A percentile compares a stretch with the other conserved stretches of the same genome.
Conservation (phyloP, 1,140 invertebrate genomes). For the Schlechtendalia chinensis region DNA sequence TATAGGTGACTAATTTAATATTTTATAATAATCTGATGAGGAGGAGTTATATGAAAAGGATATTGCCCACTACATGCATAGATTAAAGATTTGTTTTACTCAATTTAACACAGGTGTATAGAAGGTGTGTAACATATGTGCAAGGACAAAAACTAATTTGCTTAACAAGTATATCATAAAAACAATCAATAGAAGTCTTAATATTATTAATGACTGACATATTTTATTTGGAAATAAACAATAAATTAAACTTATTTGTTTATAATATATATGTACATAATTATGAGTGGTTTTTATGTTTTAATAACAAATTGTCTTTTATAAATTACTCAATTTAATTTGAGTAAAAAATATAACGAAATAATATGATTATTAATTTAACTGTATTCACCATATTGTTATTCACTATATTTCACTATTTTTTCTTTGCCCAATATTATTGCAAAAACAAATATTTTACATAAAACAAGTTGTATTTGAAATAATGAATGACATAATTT, state of each 20-base stretch:
- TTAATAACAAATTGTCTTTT: background rate
- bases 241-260: background rate
- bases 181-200: background rate
- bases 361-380: background rate
- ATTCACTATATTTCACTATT: too few species aligned
- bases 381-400: too few species aligned
- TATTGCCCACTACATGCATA: conserved; percentile 13
- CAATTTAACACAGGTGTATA: conserved; percentile 14
- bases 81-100: conserved; percentile 40
- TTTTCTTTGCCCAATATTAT: too few species aligned
- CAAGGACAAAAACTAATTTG: conserved; percentile 45
- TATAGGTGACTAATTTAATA: background rate
- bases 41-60: conserved; percentile 35
- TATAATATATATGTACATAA: background rate
- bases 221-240: background rate
- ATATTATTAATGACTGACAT: background rate
- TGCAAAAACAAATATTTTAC: background rate
- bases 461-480: background rate
- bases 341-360: background rate
- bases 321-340: background rate
- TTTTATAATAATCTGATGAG: conserved; percentile 18
- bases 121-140: background rate
- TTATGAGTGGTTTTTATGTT: background rate
- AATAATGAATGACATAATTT: background rate
- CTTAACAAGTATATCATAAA: conserved; percentile 11